Percentiles rank a stretch among this genome's conserved stretches.
Conservation (phyloP, 2,113 vertebrate species). For the Megaptera novaeangliae region DNA sequence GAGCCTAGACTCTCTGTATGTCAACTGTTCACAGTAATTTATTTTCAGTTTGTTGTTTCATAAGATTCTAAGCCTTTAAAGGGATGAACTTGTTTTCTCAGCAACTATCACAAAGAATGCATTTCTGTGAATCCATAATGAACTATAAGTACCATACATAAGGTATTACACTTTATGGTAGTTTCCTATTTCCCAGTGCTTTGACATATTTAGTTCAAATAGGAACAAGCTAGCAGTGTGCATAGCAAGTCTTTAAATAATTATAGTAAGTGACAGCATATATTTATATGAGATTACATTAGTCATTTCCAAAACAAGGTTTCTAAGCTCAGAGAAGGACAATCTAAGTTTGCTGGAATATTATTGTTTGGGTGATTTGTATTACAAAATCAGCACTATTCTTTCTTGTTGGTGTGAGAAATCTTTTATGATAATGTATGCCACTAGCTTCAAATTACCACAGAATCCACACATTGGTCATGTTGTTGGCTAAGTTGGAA, state of each 20-base stretch:
- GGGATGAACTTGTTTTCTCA: neutral
- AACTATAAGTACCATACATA: neutral
- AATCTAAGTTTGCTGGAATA: slow-evolving; percentile 12
- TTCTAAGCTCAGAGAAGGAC: neutral
- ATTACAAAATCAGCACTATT: neutral
- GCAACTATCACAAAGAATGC: neutral
- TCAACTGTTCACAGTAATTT: neutral
- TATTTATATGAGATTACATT: neutral
- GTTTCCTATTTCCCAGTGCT: neutral
- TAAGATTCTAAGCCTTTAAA: neutral
- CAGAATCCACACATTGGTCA: neutral
- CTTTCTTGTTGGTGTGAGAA: neutral
- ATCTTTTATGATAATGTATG: neutral
- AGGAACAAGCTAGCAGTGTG: neutral
- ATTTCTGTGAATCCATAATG: neutral
- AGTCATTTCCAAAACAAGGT: neutral
- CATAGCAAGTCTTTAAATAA: neutral
- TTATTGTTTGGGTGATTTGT: neutral
- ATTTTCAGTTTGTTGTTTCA: slow-evolving; percentile 14
- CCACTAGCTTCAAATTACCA: neutral
- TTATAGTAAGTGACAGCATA: neutral
- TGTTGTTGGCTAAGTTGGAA: neutral
- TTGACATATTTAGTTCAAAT: neutral
- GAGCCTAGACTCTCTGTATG: neutral
- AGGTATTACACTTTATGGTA: neutral